A percentile compares a stretch with the other conserved stretches of the same genome.
phyloP scores from a whole-genome alignment of 2,113 vertebrate species.

The Hypanus sabinus region DNA sequence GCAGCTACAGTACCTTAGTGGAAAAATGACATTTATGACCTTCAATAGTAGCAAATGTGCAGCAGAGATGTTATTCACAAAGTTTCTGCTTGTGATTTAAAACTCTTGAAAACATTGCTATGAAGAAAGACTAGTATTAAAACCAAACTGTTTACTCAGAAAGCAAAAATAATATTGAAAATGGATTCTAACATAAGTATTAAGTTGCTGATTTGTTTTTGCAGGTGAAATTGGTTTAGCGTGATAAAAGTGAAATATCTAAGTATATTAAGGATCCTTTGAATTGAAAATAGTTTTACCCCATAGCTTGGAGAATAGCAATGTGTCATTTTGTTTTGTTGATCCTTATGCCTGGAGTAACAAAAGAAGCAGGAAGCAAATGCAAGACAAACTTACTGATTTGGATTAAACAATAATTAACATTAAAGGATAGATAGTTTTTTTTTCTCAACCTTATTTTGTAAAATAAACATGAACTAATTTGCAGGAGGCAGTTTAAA shows the following conservation, averaged over 20 bases:
- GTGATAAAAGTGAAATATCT: neutral
- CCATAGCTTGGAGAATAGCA: neutral
- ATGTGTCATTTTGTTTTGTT: neutral
- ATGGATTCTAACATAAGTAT: neutral
- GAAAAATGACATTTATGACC: conserved; percentile 3
- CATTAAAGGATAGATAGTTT: too few relatives aligned
- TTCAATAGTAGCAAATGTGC: conserved; percentile 15
- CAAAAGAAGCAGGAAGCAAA: neutral
- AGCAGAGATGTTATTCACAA: neutral
- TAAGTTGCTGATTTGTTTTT: neutral
- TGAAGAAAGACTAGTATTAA: neutral
- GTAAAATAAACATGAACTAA: neutral
- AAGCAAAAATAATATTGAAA: neutral
- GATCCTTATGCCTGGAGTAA: neutral
- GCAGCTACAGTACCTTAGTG: neutral
- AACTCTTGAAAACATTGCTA: neutral
- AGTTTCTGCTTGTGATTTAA: neutral
- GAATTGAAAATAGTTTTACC: neutral
- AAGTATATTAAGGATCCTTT: neutral
- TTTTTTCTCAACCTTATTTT: neutral
- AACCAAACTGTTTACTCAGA: neutral
- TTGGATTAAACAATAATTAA: neutral
- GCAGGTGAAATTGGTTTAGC: neutral
- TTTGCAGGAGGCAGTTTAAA: neutral
- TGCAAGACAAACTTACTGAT: neutral